phyloP scores from a whole-genome alignment of 2,797 vertebrate genomes.

The Amazonetta brasiliensis region DNA sequence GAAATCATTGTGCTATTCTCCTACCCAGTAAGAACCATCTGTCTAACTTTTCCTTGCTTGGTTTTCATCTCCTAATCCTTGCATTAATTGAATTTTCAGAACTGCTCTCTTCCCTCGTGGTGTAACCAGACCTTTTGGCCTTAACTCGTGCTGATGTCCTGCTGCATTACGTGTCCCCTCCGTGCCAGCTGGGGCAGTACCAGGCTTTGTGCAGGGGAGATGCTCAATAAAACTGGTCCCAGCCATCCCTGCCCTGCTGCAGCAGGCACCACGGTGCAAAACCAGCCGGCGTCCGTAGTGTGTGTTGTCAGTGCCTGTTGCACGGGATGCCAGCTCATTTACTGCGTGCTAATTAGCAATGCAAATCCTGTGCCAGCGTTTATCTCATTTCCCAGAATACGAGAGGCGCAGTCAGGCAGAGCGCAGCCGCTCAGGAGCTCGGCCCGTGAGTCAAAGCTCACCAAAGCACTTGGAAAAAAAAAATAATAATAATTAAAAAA shows the following conservation, averaged over 20 bases:
- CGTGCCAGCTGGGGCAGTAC: not conserved
- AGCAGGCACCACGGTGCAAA: not conserved
- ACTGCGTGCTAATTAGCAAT: not conserved
- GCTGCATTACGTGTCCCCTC: rapidly evolving
- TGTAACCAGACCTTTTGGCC: not conserved
- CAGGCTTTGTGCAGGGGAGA: rapidly evolving
- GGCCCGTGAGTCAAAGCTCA: not conserved
- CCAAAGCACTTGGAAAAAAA: not conserved
- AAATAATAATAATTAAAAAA: no score
- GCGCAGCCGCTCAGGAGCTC: not conserved
- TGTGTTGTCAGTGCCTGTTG: not conserved
- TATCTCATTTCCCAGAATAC: not conserved
- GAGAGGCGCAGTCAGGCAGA: not conserved
- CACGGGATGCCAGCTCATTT: not conserved
- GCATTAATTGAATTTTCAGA: not conserved
- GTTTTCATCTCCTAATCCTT: not conserved
- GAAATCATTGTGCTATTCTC: not conserved
- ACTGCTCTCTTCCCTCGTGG: not conserved
- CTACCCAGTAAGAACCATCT: not conserved
- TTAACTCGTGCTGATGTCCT: not conserved
- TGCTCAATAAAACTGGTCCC: not conserved
- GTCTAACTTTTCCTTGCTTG: not conserved
- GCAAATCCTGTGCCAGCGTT: not conserved
- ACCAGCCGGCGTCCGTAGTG: rapidly evolving
- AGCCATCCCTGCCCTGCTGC: not conserved